Evolutionary conservation across 2,888 invertebrate genomes (phyloP).

Genomic region (Hipparchia semele): DNA sequence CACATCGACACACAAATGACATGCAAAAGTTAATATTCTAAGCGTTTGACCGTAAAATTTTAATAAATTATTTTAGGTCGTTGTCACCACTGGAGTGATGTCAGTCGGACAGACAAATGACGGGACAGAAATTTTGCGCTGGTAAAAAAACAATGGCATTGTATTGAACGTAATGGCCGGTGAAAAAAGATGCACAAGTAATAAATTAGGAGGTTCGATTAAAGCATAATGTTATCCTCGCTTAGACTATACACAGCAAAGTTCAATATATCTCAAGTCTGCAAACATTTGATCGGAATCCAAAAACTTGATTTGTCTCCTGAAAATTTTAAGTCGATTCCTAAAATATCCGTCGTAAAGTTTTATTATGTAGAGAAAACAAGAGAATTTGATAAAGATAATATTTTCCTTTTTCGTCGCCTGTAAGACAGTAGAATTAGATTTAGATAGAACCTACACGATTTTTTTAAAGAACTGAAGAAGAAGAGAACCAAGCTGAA

Average conservation of each 20-base stretch:
- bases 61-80: slow-evolving; percentile 73
- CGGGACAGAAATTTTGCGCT: slow-evolving; percentile 55
- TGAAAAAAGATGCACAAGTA: slow-evolving; percentile 57
- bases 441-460: too few species aligned
- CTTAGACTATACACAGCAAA: background rate
- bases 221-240: slow-evolving; percentile 6
- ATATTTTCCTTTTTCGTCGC: background rate
- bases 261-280: background rate
- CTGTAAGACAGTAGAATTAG: background rate
- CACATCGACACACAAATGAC: slow-evolving; percentile 40
- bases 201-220: slow-evolving; percentile 50
- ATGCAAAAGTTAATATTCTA: slow-evolving; percentile 48
- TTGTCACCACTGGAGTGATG: slow-evolving; percentile 74
- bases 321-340: background rate
- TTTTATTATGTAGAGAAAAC: background rate
- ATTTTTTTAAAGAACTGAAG: too few species aligned
- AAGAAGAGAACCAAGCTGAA: too few species aligned
- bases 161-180: slow-evolving; percentile 58
- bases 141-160: slow-evolving; percentile 63
- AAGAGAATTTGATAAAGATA: background rate
- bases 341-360: background rate
- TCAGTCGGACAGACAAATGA: slow-evolving; percentile 68
- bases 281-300: background rate
- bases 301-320: background rate
- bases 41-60: slow-evolving; percentile 55